Evolutionary conservation across 2,113 vertebrate genomes (phyloP), one percentile per base, ranked within the genome.

Genomic region (Tetraodon nigroviridis): DNA sequence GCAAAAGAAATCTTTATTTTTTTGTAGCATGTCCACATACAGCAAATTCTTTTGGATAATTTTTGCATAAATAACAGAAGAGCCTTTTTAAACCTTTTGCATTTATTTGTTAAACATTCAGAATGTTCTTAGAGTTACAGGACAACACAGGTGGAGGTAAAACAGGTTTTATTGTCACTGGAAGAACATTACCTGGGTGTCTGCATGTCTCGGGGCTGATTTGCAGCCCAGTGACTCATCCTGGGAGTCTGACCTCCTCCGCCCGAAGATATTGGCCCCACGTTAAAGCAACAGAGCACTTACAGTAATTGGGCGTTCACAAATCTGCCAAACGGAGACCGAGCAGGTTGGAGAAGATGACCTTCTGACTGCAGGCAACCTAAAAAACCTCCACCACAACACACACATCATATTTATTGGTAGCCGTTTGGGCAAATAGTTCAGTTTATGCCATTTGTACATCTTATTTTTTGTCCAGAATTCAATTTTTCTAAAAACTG

Each of bases 251-350:
- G 70, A 80, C 78, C 84, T 76, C 58, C 52, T 55, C 46, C 2
- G 22, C 15, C 67, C 52, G 59, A 55, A 64, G 64, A 81, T 54
- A 82, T 56, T 42, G 49, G 59, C 67, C 61, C 11, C 40, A 37
- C 50, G 80, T 84, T 80, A 82, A 79, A 77, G 71, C 58, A 55
- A 51, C 51, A 4, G 42, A 73, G 71, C 79, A 80, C 78, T 88
- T 84, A 75, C 5, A 64, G 64, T 83, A 78, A 86, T 86, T 80
- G 55, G 78, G 79, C 5, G 47, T 64, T 75, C 19, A 75, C 67
- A 70, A 84, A 86, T 67, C 55, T 66, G 61, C 57, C 68, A 72
- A 56, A 41, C 29, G 69, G 49, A 58, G 56, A 49, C 54, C 52
- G 59, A 63, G 41, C 61, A 57, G 67, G 68, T 61, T 75, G 46